Base-by-base conservation (phyloP, 2,113 vertebrate genomes). In the Myrmecobius fasciatus region DNA sequence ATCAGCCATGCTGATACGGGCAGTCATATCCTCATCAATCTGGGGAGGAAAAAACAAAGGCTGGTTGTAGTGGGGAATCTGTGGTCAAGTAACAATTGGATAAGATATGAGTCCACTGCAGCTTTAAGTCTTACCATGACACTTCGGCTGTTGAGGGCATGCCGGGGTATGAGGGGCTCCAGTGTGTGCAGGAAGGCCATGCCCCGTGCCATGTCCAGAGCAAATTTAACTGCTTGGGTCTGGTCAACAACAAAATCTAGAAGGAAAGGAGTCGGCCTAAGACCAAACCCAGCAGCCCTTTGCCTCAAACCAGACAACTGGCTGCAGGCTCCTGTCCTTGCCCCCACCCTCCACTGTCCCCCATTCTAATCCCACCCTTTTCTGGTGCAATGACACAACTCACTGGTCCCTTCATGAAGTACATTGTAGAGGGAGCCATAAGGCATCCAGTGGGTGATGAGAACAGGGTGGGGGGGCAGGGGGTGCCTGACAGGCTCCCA, bases 11-110 rank as follows among this genome's bases (percentile, higher is more conserved):
- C 99, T 99, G 98, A 99, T 99, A 83, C 99, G 98, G 3, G 99
- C 99, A 0, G 99, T 99, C 99, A 99, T 99, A 97, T 99, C 99
- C 98, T 99, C 99, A 0, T 99, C 99, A 12, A 99, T 99, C 99
- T 99, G 98, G 46, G 93, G 60, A 47, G 48, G 3, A 92, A 46
- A 0, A 25, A 53, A 97, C 8, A 47, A 46, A 49, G 3, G 0
- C 31, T 0, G 2, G 0, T 24, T 22, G 4, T 83, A 9, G 1
- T 0, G 5, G n/a, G 28, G 48, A 0, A 0, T 22, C 0, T 4
- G 26, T 2, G n/a, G n/a, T 26, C 14, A 11, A 53, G 24, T 14
- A 8, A 53, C 7, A 53, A 20, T 26, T 43, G 31, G n/a, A 43
- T 83, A n/a, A 91, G 48, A 36, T 25, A 31, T 12, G 0, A 1